Evolutionary conservation across 2,888 invertebrate genomes (phyloP), one percentile per base, ranked within the genome.

Genomic region (Bombylius discolor): DNA sequence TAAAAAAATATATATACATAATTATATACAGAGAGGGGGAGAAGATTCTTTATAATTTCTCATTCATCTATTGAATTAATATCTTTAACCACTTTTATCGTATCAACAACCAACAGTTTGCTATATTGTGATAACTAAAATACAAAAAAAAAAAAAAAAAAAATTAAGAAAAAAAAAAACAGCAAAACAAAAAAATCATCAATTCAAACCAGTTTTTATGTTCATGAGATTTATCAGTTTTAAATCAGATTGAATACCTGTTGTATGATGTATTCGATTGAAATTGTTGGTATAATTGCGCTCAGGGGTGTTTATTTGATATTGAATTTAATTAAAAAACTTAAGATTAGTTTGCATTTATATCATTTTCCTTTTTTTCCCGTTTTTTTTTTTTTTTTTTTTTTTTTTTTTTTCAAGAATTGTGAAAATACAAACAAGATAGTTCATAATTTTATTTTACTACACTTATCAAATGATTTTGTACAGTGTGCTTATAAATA

Each of bases 241-340:
- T 54, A 49, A 46, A 52, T 49, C 56, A 31, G 49, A 49, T 53
- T 49, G 34, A 36, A 36, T 36, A 36, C 8, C 5, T 36, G 34
- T 36, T 23, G 49, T 49, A 33, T 44, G 36, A 53, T 33, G 48
- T 53, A 53, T 49, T 48, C 45, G 44, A 39, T 47, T 23, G 31
- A 8, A 42, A 23, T n/a, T 47, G 44, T 34, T 36, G 47, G 14
- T 52, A 42, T 56, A 58, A 56, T 56, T 56, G 54, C 52, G 46
- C 50, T 34, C 39, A 42, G 52, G 56, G 58, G 58, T 59, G 55
- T 56, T 56, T 55, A 56, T 59, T 56, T 55, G 54, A 56, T 59
- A 59, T 56, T 56, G 56, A 59, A 56, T 59, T 59, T 59, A 59
- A 59, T 59, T 59, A 59, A 56, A 23, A 23, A 23, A 56, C 52